phyloP scores from a whole-genome alignment of 2,888 invertebrate genomes.

The Orthosia cruda region DNA sequence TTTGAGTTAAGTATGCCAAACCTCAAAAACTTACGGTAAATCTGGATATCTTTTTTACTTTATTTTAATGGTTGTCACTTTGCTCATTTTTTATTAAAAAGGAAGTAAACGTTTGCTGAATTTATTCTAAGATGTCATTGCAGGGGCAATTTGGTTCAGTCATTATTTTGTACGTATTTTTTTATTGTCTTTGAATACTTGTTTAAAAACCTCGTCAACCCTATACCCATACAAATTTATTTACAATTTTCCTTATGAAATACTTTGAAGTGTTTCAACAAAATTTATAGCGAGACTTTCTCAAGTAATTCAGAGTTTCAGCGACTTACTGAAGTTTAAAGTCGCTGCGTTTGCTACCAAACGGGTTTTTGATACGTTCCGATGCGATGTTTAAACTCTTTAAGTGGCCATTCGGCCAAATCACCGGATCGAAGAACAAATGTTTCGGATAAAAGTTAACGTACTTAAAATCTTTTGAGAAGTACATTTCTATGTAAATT shows the following conservation, averaged over 20 bases:
- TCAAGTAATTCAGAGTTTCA: slow-evolving; percentile 81
- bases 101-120: too few relatives aligned
- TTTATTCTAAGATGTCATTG: too few relatives aligned
- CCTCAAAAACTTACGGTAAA: too few relatives aligned
- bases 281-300: slow-evolving; percentile 84
- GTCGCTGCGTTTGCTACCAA: slow-evolving; percentile 63
- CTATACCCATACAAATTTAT: slow-evolving; percentile 75
- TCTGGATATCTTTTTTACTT: too few relatives aligned
- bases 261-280: slow-evolving; percentile 80
- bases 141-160: too few relatives aligned
- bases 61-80: too few relatives aligned
- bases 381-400: slow-evolving; percentile 66
- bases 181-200: neutral
- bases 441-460: slow-evolving; percentile 55
- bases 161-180: too few relatives aligned
- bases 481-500: slow-evolving; percentile 37
- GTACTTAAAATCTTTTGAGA: slow-evolving; percentile 34
- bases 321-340: slow-evolving; percentile 65
- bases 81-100: too few relatives aligned
- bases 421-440: slow-evolving; percentile 38
- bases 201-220: slow-evolving; percentile 59
- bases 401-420: slow-evolving; percentile 58
- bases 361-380: slow-evolving; percentile 69
- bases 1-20: too few relatives aligned
- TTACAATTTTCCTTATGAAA: slow-evolving; percentile 87